These are phyloP conservation scores for Palythoa grandiflora DNA, from an alignment of 92 coral and sea anemone species.

Conservation along the genomic window DNA sequence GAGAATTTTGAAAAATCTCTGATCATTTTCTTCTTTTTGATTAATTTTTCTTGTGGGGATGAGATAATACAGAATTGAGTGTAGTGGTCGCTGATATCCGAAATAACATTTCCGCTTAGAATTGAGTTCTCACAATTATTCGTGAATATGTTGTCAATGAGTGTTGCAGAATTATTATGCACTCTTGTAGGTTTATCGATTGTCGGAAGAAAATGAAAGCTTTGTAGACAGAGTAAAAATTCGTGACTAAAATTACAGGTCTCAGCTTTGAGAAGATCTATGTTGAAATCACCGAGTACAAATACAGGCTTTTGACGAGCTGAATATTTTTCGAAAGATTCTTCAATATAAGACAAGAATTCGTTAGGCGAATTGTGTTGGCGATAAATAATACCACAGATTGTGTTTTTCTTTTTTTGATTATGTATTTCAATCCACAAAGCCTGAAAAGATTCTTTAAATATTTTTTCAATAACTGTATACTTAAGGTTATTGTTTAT, in stretches of 20 bases:
- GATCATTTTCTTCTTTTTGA: too few relatives aligned
- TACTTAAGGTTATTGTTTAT: background rate
- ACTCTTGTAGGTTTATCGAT: too few relatives aligned
- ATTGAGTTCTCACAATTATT: background rate
- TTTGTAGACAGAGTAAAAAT: too few relatives aligned
- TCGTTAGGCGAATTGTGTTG: background rate
- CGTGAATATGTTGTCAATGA: background rate
- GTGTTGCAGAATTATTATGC: too few relatives aligned
- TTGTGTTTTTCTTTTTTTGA: background rate
- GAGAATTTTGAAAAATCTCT: background rate
- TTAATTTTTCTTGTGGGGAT: too few relatives aligned
- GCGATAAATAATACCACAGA: background rate
- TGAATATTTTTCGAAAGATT: background rate
- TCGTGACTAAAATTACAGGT: background rate
- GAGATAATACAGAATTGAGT: too few relatives aligned
- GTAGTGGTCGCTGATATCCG: too few relatives aligned
- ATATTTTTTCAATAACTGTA: background rate
- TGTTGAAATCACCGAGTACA: background rate
- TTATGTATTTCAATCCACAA: background rate
- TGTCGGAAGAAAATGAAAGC: too few relatives aligned
- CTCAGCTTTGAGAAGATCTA: background rate
- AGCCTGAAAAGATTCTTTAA: background rate
- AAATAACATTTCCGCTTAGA: too few relatives aligned
- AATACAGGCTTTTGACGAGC: background rate
- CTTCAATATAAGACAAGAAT: background rate